Conservation (phyloP, 2,888 invertebrate genomes). For the Pegoplata infirma region DNA sequence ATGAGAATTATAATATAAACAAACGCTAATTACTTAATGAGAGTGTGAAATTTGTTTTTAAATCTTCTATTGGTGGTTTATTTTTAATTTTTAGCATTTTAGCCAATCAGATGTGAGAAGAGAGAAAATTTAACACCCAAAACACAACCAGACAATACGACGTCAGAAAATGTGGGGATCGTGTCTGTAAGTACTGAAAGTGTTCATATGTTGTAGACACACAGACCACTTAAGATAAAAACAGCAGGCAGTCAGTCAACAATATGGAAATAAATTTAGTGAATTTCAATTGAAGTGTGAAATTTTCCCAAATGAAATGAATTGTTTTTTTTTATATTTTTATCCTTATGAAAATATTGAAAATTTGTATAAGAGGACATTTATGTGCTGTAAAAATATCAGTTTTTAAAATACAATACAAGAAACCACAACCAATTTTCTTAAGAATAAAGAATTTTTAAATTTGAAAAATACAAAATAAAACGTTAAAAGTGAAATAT, state of each 20-base stretch:
- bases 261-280: conserved; percentile 18
- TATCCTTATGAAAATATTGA: conserved; percentile 4
- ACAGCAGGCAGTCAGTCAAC: conserved; percentile 36
- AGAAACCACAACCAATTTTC: conserved; percentile 25
- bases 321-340: conserved; percentile 3
- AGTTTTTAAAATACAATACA: conserved; percentile 38
- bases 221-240: conserved; percentile 42
- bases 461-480: not conserved
- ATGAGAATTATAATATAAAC: not conserved
- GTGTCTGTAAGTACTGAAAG: not conserved
- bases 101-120: conserved; percentile 46
- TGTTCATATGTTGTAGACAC: conserved; percentile 12
- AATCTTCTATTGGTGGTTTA: conserved; percentile 43
- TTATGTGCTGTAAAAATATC: not conserved
- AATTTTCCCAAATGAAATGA: conserved; percentile 44
- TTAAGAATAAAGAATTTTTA: not conserved
- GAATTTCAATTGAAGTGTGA: conserved; percentile 54
- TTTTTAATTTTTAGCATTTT: conserved; percentile 20
- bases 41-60: not conserved
- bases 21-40: conserved; percentile 6
- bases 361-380: conserved; percentile 45
- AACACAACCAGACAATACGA: conserved; percentile 47
- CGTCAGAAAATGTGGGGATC: conserved; percentile 14
- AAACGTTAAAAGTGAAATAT: not conserved
- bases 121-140: not conserved